Percentiles rank a stretch among this genome's conserved stretches.
phyloP scores from a whole-genome alignment of 2,113 vertebrate species.

The Chinchilla lanigera region DNA sequence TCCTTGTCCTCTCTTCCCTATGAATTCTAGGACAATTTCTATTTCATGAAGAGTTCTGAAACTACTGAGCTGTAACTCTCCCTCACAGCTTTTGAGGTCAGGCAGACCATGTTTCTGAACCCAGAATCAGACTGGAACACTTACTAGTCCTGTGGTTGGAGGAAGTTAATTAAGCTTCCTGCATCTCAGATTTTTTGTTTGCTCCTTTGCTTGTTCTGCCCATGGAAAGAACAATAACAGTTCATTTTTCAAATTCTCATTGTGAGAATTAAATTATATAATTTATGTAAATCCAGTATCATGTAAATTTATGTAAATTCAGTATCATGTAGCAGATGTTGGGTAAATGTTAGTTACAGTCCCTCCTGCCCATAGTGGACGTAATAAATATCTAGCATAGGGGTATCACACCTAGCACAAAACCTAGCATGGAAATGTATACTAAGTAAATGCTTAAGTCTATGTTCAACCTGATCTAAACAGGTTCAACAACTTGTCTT shows the following conservation, averaged over 20 bases:
- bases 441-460: neutral
- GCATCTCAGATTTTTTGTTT: neutral
- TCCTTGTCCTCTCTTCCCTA: neutral
- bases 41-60: neutral
- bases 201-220: neutral
- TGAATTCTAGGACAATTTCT: neutral
- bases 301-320: neutral
- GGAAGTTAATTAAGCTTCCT: slow-evolving; percentile 19
- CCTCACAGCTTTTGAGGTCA: neutral
- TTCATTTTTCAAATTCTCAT: slow-evolving; percentile 19
- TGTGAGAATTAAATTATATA: slow-evolving; percentile 34
- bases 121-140: neutral
- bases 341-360: neutral
- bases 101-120: neutral
- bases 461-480: neutral
- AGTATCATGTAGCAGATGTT: neutral
- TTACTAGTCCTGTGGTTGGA: neutral
- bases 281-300: slow-evolving; percentile 25
- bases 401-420: neutral
- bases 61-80: neutral
- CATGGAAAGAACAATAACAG: neutral
- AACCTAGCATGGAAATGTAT: neutral
- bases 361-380: neutral
- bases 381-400: neutral
- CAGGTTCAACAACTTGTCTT: neutral